These are phyloP conservation scores for Allolobophora icterica DNA, from an alignment of 2,888 invertebrate species.

Conservation along the genomic window DNA sequence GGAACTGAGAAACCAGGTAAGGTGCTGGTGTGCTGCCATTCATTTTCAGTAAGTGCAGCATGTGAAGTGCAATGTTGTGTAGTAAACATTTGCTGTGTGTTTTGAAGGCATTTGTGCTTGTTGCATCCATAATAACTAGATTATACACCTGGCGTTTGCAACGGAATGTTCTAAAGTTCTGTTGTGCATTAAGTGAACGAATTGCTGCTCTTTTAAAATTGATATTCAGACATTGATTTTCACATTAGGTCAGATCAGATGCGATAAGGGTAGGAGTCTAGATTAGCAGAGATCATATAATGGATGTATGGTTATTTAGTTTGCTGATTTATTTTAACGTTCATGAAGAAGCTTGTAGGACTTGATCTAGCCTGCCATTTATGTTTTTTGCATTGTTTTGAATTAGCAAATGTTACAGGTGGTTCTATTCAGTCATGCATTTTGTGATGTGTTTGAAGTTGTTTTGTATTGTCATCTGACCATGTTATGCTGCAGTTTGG, in stretches of 20 bases:
- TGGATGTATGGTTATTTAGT: neutral
- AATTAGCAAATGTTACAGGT: neutral
- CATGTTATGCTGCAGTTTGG: constrained; percentile 14
- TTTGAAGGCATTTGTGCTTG: neutral
- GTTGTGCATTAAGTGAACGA: neutral
- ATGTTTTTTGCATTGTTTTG: neutral
- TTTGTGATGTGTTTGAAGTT: constrained; percentile 12
- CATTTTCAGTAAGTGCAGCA: neutral
- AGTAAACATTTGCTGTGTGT: constrained; percentile 9
- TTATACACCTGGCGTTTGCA: neutral
- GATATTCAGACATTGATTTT: neutral
- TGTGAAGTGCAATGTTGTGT: constrained; percentile 17
- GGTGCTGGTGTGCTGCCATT: neutral
- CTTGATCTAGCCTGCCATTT: constrained; percentile 11
- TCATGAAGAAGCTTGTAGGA: neutral
- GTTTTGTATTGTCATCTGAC: constrained; percentile 9
- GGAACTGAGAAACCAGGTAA: constrained; percentile 85
- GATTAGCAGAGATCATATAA: neutral
- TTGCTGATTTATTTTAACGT: neutral
- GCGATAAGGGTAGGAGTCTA: neutral
- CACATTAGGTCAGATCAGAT: neutral
- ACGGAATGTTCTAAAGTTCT: neutral
- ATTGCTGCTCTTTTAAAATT: neutral
- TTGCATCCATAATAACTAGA: neutral
- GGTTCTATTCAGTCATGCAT: neutral